Base-by-base conservation (phyloP, 2,888 invertebrate genomes). In the Drosophila monieri region DNA sequence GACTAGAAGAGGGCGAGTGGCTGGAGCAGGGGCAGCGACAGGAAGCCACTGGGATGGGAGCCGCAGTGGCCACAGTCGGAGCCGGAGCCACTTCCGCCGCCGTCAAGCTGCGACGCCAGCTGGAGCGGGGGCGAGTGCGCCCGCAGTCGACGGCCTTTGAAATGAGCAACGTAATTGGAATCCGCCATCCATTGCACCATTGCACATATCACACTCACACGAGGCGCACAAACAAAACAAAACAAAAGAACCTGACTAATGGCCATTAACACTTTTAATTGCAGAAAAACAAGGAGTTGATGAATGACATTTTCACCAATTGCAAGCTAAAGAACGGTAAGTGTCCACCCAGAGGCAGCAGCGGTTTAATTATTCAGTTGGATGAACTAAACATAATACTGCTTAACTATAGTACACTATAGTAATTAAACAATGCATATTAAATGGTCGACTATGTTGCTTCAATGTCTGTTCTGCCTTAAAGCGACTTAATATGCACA, bases 221-320 rank as follows among this genome's bases (percentile, higher is more conserved):
- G 32, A 1, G 32, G 18, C 32, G 10, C 32, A 25, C n/a, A 27
- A 48, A n/a, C 35, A 32, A 41, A 48, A 39, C 14, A 18, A 6
- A 35, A 15, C 32, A 12, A 18, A 39, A 32, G 6, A 25, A 46
- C 56, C 27, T 21, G 44, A 55, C 18, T 69, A 62, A 71, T 47
- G 32, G n/a, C n/a, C 23, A 55, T 39, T 55, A 41, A 18, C 39
- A 35, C 41, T 59, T 76, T 76, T 41, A 52, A 90, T 94, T 94
- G 70, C 94, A 95, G 95, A 94, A 95, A 92, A 95, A 95, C 91
- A 95, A 95, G 90, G 95, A 95, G 90, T 92, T 95, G 87, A 95
- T 95, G 95, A 95, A 94, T 91, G 95, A 95, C 86, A 93, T 95
- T 77, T 93, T 95, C 53, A 93, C 93, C 70, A 94, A 93, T 89